A percentile compares a stretch with the other conserved stretches of the same genome.
phyloP scores from a whole-genome alignment of 2,888 invertebrate species.

The Athripsodes cinereus region DNA sequence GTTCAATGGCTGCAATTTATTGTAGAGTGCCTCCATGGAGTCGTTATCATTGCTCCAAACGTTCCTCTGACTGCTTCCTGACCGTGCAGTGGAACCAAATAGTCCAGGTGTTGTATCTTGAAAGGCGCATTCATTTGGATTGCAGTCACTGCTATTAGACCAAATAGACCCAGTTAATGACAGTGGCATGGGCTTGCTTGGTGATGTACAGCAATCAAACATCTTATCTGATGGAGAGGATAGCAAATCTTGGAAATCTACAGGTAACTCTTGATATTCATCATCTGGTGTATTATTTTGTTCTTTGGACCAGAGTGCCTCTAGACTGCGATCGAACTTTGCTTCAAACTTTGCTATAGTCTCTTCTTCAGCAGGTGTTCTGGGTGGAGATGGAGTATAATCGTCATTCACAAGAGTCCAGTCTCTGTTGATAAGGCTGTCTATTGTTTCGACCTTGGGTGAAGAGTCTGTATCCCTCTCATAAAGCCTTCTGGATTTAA shows the following conservation, averaged over 20 bases:
- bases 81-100: not conserved
- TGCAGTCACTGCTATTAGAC: slow-evolving; percentile 29
- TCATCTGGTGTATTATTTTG: slow-evolving; percentile 45
- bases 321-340: slow-evolving; percentile 62
- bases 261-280: slow-evolving; percentile 56
- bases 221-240: slow-evolving; percentile 51
- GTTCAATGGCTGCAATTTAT: slow-evolving; percentile 28
- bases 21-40: slow-evolving; percentile 25
- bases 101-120: slow-evolving; percentile 1
- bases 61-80: not conserved
- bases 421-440: slow-evolving; percentile 35
- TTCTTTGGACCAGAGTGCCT: slow-evolving; percentile 59
- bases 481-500: slow-evolving; percentile 37
- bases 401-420: slow-evolving; percentile 39
- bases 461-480: slow-evolving; percentile 20
- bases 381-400: slow-evolving; percentile 33
- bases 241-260: slow-evolving; percentile 53
- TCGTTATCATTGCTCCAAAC: slow-evolving; percentile 18
- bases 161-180: slow-evolving; percentile 41
- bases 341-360: slow-evolving; percentile 57
- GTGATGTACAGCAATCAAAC: slow-evolving; percentile 36
- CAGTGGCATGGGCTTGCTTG: slow-evolving; percentile 38
- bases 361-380: slow-evolving; percentile 45
- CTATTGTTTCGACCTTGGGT: slow-evolving; percentile 37
- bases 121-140: slow-evolving; percentile 4